phyloP scores from a whole-genome alignment of 2,113 vertebrate genomes.

The Apteryx owenii region DNA sequence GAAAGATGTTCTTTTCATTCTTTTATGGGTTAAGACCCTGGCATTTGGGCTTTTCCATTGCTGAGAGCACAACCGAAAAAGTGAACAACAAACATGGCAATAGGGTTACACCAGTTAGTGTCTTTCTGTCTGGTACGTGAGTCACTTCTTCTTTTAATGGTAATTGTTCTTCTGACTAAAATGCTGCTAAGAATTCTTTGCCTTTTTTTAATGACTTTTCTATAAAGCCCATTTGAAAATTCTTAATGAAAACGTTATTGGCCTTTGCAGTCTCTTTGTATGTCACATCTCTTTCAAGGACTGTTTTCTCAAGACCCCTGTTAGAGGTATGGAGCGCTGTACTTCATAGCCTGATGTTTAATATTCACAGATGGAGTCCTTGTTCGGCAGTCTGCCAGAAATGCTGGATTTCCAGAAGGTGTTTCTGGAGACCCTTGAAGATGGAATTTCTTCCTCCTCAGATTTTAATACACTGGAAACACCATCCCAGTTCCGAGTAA shows the following conservation, averaged over 20 bases:
- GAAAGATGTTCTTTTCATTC: not conserved
- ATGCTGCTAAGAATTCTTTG: not conserved
- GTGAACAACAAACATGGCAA: not conserved
- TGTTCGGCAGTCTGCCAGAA: constrained; percentile 96
- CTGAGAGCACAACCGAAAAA: not conserved
- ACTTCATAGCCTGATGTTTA: not conserved
- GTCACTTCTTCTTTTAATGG: not conserved
- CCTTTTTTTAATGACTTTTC: not conserved
- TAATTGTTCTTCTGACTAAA: not conserved
- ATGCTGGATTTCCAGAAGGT: constrained; percentile 98
- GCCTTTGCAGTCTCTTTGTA: not conserved
- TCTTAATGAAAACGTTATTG: not conserved
- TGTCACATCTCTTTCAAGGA: not conserved
- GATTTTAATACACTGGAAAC: constrained; percentile 91
- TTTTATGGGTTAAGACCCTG: not conserved
- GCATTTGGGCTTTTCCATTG: not conserved
- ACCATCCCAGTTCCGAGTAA: constrained; percentile 92
- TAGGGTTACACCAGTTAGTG: not conserved
- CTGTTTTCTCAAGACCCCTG: not conserved
- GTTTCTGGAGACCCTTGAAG: constrained; percentile 95
- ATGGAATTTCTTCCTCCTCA: constrained; percentile 89
- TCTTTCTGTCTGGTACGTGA: not conserved
- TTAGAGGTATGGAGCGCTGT: not conserved
- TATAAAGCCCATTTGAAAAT: not conserved
- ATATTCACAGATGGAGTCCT: constrained; percentile 91